Evolutionary conservation across 2,888 invertebrate species (phyloP), one percentile per base, ranked within the genome.

Genomic region (Micoletzkya japonica): DNA sequence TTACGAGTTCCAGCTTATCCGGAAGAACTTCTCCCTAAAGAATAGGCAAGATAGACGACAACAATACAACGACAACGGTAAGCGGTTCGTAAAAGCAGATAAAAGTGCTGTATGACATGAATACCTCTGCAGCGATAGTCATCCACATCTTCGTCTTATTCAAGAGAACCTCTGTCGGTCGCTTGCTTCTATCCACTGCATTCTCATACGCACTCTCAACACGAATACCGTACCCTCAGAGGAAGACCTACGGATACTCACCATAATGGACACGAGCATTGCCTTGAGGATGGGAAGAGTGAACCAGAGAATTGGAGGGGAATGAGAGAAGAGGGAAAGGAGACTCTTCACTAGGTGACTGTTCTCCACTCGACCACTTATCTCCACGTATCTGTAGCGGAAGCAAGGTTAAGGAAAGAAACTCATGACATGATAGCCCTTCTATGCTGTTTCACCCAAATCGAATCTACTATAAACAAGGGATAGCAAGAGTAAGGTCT

Each of bases 281-380:
- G 79, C 73, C 63, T 77, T 79, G 57, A 79, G 59, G 6, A 79
- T 69, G 2, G 79, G 79, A 3, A 79, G 57, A 44, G 72, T 73
- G 52, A 68, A 72, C 56, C 73, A 75, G 34, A 76, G 74, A 56
- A 74, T 71, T 6, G 72, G 74, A 37, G n/a, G 60, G 4, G 67
- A 69, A 24, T 76, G 75, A 10, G 72, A 56, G 0, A 79, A 70
- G 10, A 77, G 71, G 3, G 73, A 58, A 0, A 77, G 49, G 4
- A 79, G 28, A 20, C 75, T 75, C 14, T 74, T 73, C 17, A 66
- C 69, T 7, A 76, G 39, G 1, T 20, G 24, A 26, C 72, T 73
- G 1, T 2, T 24, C 6, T 50, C 50, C 10, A 64, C 24, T 36
- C 52, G 32, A 34, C 52, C 26, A 32, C 28, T 26, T 2, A 64